A percentile compares a stretch with the other conserved stretches of the same genome.
Evolutionary conservation across 2,113 vertebrate species (phyloP).

Genomic region (Syngnathus scovelli): DNA sequence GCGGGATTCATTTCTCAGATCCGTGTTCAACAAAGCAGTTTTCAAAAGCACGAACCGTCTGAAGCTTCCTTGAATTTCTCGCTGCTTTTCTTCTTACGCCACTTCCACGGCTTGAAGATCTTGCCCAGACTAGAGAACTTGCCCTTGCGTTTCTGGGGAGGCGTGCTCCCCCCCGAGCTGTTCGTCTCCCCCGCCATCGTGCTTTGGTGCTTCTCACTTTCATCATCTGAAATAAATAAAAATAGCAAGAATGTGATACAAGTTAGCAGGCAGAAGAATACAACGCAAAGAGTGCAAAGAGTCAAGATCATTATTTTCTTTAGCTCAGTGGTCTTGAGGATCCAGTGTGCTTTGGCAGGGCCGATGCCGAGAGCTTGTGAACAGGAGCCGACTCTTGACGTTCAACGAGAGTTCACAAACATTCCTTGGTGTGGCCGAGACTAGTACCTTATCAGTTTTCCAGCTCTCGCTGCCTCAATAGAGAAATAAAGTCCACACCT

Average conservation of each 20-base stretch:
- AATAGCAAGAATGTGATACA: neutral
- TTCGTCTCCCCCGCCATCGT: constrained; percentile 78
- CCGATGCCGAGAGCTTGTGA: constrained; percentile 42
- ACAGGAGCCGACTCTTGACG: constrained; percentile 44
- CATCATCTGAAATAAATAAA: constrained; percentile 66
- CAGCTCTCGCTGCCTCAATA: constrained; percentile 24
- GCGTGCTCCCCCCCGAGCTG: constrained; percentile 79
- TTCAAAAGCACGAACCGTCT: constrained; percentile 79
- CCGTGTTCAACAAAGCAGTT: constrained; percentile 4
- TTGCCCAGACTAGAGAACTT: constrained; percentile 95
- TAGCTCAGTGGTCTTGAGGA: constrained; percentile 48
- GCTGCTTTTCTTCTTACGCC: constrained; percentile 98
- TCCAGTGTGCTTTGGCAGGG: constrained; percentile 56
- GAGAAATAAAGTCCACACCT: constrained; percentile 14
- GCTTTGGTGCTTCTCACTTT: constrained; percentile 77
- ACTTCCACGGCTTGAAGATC: constrained; percentile 99
- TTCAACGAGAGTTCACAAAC: constrained; percentile 43
- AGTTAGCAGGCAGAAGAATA: neutral
- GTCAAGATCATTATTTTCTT: constrained; percentile 51
- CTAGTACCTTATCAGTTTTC: constrained; percentile 52
- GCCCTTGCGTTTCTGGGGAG: constrained; percentile 90
- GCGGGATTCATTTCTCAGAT: neutral
- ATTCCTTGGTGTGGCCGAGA: constrained; percentile 61
- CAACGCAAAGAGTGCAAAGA: constrained; percentile 7
- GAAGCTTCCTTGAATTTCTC: constrained; percentile 95